phyloP scores from a whole-genome alignment of 1,140 invertebrate genomes.

The Bombus picipes region DNA sequence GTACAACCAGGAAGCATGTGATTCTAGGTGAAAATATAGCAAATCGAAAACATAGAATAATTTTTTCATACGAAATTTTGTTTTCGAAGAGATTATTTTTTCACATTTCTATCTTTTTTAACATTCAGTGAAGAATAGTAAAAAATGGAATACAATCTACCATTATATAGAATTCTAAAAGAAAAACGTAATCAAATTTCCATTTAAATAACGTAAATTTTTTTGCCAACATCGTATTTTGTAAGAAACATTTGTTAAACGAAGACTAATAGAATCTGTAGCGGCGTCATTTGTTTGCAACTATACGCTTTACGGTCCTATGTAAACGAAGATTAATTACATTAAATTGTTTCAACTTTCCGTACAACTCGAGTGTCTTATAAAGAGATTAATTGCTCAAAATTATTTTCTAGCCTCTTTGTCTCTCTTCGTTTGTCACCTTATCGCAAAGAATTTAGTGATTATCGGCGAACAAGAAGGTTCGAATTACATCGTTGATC shows the following conservation, averaged over 20 bases:
- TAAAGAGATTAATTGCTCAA: neutral
- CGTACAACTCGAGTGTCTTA: neutral
- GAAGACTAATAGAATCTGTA: neutral
- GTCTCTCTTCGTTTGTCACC: neutral
- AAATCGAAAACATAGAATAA: too few relatives aligned
- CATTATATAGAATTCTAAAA: neutral
- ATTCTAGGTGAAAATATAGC: too few relatives aligned
- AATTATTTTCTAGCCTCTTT: neutral
- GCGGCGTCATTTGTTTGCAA: neutral
- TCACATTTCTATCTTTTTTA: too few relatives aligned
- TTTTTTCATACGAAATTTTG: too few relatives aligned
- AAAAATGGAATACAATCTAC: too few relatives aligned
- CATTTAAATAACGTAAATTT: neutral
- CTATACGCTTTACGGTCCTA: neutral
- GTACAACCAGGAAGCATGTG: too few relatives aligned
- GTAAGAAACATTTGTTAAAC: neutral
- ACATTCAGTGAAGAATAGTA: too few relatives aligned
- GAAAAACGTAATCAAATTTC: neutral
- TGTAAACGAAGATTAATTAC: constrained; percentile 2
- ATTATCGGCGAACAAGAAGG: neutral
- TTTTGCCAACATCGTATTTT: neutral
- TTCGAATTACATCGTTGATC: constrained; percentile 22
- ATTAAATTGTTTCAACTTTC: neutral
- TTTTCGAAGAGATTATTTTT: too few relatives aligned
- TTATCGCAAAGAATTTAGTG: neutral